A percentile compares a stretch with the other conserved stretches of the same genome.
Evolutionary conservation across 2,113 vertebrate genomes (phyloP).

Genomic region (Nettapus auritus): DNA sequence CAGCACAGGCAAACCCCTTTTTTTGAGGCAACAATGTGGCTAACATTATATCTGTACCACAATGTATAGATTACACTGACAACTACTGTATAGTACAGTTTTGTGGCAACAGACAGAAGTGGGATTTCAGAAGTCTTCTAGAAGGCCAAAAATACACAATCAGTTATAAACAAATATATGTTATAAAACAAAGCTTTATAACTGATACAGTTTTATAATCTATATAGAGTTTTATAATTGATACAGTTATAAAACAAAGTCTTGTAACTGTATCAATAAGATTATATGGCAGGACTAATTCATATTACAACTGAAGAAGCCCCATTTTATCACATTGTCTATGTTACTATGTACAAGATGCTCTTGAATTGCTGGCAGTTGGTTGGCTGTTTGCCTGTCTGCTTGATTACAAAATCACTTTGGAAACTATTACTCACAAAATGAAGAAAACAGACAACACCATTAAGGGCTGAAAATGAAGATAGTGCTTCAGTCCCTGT

Average conservation of each 20-base stretch:
- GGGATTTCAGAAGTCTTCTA: not conserved
- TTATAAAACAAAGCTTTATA: too few relatives aligned
- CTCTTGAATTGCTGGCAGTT: not conserved
- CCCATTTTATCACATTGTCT: accelerated
- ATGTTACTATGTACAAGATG: not conserved
- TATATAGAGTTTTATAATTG: too few relatives aligned
- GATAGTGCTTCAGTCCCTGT: not conserved
- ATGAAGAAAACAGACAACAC: not conserved
- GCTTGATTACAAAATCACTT: not conserved
- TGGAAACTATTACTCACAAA: not conserved
- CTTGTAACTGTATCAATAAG: not conserved
- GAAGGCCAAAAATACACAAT: not conserved
- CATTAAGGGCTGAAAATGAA: not conserved
- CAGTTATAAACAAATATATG: not conserved
- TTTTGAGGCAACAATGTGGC: not conserved
- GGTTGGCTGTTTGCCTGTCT: not conserved
- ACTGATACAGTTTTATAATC: too few relatives aligned
- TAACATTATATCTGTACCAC: not conserved
- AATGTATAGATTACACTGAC: not conserved
- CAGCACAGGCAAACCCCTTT: not conserved
- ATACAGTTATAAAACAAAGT: too few relatives aligned
- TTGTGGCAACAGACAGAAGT: accelerated
- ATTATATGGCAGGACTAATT: not conserved
- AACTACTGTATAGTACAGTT: not conserved
- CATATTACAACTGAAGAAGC: not conserved